These are phyloP conservation scores for Podabrus alpinus DNA, from an alignment of 2,888 invertebrate genomes.

Conservation along the genomic window DNA sequence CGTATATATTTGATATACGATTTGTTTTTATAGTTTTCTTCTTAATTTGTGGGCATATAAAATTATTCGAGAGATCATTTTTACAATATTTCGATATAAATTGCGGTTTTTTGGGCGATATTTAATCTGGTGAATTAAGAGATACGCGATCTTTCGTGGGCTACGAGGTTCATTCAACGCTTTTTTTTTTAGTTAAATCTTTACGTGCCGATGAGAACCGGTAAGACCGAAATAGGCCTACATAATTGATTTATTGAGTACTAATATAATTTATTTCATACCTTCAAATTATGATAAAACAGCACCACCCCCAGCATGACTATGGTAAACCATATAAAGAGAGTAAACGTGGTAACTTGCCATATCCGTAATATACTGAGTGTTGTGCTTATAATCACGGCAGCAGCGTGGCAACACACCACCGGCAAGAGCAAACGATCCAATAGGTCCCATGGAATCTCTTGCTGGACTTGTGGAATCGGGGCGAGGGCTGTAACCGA, in stretches of 20 bases:
- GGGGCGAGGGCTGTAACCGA: slow-evolving; percentile 61
- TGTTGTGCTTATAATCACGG: slow-evolving; percentile 73
- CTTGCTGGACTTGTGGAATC: slow-evolving; percentile 60
- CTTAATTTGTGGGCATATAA: background rate
- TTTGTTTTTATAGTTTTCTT: background rate
- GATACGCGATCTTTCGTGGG: background rate
- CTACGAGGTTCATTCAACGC: background rate
- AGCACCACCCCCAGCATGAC: slow-evolving; percentile 75
- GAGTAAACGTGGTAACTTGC: slow-evolving; percentile 74
- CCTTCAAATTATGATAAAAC: slow-evolving; percentile 86
- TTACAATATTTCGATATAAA: background rate
- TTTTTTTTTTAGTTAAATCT: too few species aligned
- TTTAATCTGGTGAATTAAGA: background rate
- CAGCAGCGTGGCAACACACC: slow-evolving; percentile 79
- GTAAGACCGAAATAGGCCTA: background rate
- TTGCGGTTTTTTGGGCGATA: background rate
- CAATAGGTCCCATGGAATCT: slow-evolving; percentile 71
- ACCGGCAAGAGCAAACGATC: slow-evolving; percentile 78
- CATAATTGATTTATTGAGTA: background rate
- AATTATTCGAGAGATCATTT: background rate
- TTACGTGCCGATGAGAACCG: too few species aligned
- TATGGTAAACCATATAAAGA: slow-evolving; percentile 77
- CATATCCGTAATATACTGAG: slow-evolving; percentile 75
- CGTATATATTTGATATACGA: background rate
- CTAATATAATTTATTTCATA: slow-evolving; percentile 51